Percentiles rank a stretch among this genome's conserved stretches.
These are phyloP conservation scores for Typhlomys cinereus DNA, from an alignment of 2,113 vertebrate genomes.

Conservation along the genomic window DNA sequence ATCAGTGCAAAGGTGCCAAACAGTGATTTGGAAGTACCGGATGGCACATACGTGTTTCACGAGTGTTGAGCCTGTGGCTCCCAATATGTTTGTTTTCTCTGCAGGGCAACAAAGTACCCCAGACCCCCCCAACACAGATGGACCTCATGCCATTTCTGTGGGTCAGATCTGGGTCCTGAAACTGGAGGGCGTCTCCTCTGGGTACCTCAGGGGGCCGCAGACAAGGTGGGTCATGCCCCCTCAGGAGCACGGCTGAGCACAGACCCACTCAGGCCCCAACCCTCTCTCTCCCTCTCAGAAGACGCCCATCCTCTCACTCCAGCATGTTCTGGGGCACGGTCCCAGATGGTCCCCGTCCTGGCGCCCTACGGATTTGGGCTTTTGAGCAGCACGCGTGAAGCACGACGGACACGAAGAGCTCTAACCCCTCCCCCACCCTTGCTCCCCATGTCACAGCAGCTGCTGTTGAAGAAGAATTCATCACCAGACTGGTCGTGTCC, in stretches of 20 bases:
- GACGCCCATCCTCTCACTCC: background rate
- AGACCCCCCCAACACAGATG: background rate
- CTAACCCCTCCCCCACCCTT: too few relatives aligned
- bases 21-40: too few relatives aligned
- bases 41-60: too few relatives aligned
- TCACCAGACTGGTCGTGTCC: background rate
- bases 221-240: too few relatives aligned
- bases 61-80: too few relatives aligned
- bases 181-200: background rate
- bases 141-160: background rate
- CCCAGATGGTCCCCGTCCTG: background rate
- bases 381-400: background rate
- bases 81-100: too few relatives aligned
- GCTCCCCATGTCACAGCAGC: background rate
- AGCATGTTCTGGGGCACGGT: background rate
- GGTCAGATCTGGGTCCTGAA: background rate
- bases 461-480: background rate
- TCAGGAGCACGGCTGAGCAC: background rate
- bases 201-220: background rate
- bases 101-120: background rate
- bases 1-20: too few relatives aligned
- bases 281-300: too few relatives aligned
- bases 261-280: background rate
- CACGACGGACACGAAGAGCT: background rate
- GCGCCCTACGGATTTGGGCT: background rate